phyloP scores from a whole-genome alignment of 2,888 invertebrate species.

The Hydriomena furcata region DNA sequence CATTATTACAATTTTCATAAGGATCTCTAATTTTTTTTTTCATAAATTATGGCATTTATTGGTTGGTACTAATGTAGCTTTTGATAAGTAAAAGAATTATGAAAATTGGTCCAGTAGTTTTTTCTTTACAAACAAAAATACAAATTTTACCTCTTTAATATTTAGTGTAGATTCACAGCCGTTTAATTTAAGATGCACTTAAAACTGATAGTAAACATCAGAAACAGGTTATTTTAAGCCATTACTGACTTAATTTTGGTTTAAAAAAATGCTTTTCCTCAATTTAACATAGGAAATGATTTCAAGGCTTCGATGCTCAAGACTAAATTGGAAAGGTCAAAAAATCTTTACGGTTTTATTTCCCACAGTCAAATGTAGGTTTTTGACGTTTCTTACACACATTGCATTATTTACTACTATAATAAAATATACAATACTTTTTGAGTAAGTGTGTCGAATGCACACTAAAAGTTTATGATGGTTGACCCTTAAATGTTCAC shows the following conservation, averaged over 20 bases:
- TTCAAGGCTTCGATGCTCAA: constrained; percentile 29
- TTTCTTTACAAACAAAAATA: too few species aligned
- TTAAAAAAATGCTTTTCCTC: constrained; percentile 18
- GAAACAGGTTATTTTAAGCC: constrained; percentile 11
- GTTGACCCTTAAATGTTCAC: constrained; percentile 13
- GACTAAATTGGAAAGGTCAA: constrained; percentile 27
- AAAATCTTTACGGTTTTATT: constrained; percentile 7
- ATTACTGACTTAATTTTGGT: constrained; percentile 16
- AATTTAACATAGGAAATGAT: constrained; percentile 32
- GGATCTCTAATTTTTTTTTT: too few species aligned
- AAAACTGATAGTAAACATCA: constrained; percentile 13
- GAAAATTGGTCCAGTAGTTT: too few species aligned
- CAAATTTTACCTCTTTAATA: too few species aligned
- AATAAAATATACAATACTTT: not conserved
- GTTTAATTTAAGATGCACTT: constrained; percentile 12
- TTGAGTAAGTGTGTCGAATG: not conserved
- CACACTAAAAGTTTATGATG: not conserved
- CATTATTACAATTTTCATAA: too few species aligned
- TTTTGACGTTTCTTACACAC: not conserved
- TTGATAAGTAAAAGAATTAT: too few species aligned
- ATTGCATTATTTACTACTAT: constrained; percentile 1
- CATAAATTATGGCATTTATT: too few species aligned
- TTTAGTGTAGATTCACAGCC: too few species aligned
- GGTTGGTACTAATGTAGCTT: too few species aligned
- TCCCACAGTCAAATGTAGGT: not conserved